phyloP scores from a whole-genome alignment of 2,888 invertebrate species.

The Caenorhabditis auriculariae region DNA sequence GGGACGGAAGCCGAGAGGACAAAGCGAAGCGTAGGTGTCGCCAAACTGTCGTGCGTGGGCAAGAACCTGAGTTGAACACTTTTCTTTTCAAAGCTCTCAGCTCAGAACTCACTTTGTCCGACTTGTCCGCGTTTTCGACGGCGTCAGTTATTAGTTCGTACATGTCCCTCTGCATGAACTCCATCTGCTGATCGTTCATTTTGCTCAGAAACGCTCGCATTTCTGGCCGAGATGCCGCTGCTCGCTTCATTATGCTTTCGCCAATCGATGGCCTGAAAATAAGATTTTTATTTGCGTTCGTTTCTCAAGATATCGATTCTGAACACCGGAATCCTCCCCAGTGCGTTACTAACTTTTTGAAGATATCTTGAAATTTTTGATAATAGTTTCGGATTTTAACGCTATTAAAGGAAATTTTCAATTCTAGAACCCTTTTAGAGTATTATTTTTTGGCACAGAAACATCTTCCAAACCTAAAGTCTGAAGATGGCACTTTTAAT shows the following conservation, averaged over 20 bases:
- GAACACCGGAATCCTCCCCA: neutral
- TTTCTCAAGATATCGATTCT: too few relatives aligned
- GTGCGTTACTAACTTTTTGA: too few relatives aligned
- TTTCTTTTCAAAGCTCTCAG: neutral
- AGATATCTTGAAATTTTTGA: too few relatives aligned
- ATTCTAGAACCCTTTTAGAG: too few relatives aligned
- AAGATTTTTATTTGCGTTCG: too few relatives aligned
- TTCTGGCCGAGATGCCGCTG: constrained; percentile 51
- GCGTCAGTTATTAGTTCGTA: constrained; percentile 50
- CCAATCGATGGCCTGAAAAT: constrained; percentile 55
- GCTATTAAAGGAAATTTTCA: too few relatives aligned
- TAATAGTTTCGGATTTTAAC: too few relatives aligned
- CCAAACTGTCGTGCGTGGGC: constrained; percentile 47
- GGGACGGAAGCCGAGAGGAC: constrained; percentile 59
- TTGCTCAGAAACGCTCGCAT: constrained; percentile 48
- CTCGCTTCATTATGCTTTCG: constrained; percentile 55
- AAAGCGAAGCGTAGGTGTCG: constrained; percentile 50
- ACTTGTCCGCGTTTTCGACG: constrained; percentile 52
- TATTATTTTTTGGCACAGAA: too few relatives aligned
- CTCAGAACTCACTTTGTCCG: constrained; percentile 43
- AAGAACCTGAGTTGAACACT: constrained; percentile 22
- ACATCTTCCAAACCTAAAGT: too few relatives aligned
- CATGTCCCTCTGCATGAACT: constrained; percentile 44
- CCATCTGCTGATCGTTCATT: constrained; percentile 48
- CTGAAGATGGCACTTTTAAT: too few relatives aligned